Evolutionary conservation across 1,140 invertebrate species (phyloP), one percentile per base, ranked within the genome.

Genomic region (Bathynomus jamesi): DNA sequence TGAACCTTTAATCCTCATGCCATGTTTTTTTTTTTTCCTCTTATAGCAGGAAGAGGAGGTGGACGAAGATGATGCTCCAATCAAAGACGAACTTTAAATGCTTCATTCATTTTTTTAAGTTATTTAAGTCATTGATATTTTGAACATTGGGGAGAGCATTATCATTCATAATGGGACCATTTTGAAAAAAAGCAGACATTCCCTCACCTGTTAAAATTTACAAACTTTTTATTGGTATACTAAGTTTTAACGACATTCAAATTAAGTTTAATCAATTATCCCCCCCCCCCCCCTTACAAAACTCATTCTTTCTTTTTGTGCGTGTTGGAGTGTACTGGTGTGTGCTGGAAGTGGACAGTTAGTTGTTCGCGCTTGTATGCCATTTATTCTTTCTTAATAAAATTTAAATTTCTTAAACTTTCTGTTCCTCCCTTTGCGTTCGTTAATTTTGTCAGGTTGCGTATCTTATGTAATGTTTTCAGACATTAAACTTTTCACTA

Each of bases 11-110:
- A 53, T 53, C 5, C 21, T n/a, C n/a, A n/a, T n/a, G n/a, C n/a
- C 28, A 10, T 11, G 4, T 29, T 4, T 66, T 29, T 25, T 40
- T 61, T 27, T 60, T 28, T 53, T 75, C 21, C 8, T 27, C 31
- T 69, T 62, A 5, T 74, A 78, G 70, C 78, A 79, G 24, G 78
- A 78, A 40, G 78, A 78, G 21, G 74, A 71, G 17, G 80, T 80
- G 17, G 79, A 80, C 32, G 76, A 78, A 24, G 78, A 76, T 60
- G 78, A 78, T 74, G 79, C 71, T 30, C 76, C 72, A 61, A 70
- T 69, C n/a, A 77, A 77, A 66, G 76, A 77, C 30, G 76, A 77
- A 66, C 76, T 77, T 64, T 77, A 77, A 68, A 4, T 40, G 11
- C 31, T 72, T 24, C 28, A 28, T 21, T 69, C 28, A 31, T 8